Percentiles rank a stretch among this genome's conserved stretches.
Evolutionary conservation across 2,113 vertebrate genomes (phyloP).

Genomic region (Cromileptes altivelis): DNA sequence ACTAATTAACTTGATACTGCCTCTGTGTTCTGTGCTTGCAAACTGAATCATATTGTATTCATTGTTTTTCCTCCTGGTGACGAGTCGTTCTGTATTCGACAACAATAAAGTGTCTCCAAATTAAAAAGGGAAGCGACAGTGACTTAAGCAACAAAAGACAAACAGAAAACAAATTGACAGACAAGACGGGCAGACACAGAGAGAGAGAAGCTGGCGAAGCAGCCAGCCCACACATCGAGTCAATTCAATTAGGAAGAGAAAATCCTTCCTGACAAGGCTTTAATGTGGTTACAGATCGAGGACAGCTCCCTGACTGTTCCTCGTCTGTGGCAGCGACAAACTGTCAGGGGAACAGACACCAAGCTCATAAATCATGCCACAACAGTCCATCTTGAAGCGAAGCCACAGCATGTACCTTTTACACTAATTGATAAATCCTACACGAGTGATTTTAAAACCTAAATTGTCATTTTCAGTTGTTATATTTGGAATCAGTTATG

Average conservation of each 20-base stretch:
- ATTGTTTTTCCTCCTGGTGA: background rate
- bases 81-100: background rate
- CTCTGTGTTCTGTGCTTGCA: background rate
- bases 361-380: background rate
- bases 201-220: background rate
- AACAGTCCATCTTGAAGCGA: background rate
- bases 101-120: background rate
- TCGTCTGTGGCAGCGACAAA: constrained; percentile 8
- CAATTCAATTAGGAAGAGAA: constrained; percentile 49
- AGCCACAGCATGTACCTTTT: background rate
- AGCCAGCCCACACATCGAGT: constrained; percentile 31
- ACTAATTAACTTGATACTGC: background rate
- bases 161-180: background rate
- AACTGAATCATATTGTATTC: background rate
- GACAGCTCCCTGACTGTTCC: constrained; percentile 21
- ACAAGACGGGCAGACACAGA: constrained; percentile 1
- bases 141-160: background rate
- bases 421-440: too few species aligned
- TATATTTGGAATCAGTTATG: background rate
- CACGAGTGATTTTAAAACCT: background rate
- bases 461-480: background rate
- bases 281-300: constrained; percentile 49
- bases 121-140: background rate
- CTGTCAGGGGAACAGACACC: background rate
- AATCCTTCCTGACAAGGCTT: constrained; percentile 42